phyloP scores from a whole-genome alignment of 2,113 vertebrate genomes.

The Ahaetulla prasina region DNA sequence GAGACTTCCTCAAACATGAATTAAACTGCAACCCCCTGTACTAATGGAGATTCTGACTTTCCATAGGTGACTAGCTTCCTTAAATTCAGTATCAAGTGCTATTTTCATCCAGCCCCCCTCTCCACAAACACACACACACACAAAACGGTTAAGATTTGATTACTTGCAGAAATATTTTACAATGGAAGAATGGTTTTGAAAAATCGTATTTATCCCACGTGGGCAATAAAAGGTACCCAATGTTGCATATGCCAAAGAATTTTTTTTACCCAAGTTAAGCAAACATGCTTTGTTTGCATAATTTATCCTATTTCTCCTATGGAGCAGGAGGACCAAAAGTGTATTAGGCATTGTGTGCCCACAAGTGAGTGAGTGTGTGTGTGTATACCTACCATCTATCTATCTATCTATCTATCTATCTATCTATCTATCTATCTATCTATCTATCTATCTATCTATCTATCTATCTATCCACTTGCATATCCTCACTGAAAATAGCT shows the following conservation, averaged over 20 bases:
- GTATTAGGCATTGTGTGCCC: background rate
- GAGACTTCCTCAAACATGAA: background rate
- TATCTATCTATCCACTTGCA: too few species aligned
- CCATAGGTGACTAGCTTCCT: too few species aligned
- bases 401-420: too few species aligned
- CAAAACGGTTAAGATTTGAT: background rate
- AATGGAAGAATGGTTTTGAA: background rate
- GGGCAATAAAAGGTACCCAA: background rate
- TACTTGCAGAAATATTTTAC: background rate
- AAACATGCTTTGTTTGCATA: background rate
- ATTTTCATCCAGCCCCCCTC: background rate
- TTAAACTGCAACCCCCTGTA: background rate
- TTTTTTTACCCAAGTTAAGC: background rate
- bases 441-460: too few species aligned
- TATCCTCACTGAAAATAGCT: background rate
- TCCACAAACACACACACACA: too few species aligned
- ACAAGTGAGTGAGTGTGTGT: background rate
- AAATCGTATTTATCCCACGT: background rate
- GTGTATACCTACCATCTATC: too few species aligned
- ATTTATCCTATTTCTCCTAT: background rate
- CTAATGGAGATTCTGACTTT: background rate
- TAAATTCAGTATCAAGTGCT: background rate
- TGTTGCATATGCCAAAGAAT: background rate
- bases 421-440: too few species aligned
- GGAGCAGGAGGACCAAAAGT: background rate